Evolutionary conservation across 2,888 invertebrate species (phyloP), one percentile per base, ranked within the genome.

Genomic region (Euphydryas editha): DNA sequence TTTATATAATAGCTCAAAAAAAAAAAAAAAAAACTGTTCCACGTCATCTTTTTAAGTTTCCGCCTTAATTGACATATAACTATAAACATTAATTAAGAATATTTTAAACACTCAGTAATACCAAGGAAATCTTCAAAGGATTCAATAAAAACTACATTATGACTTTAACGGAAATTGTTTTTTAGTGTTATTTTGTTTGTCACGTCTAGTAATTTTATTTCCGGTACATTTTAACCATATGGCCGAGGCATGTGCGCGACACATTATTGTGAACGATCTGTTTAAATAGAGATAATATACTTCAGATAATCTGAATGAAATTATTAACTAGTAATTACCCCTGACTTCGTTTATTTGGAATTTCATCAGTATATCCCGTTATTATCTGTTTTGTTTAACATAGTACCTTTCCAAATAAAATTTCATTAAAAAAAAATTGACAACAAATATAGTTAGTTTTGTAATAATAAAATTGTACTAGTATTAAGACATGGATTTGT

Each of bases 191-290:
- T 37, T 24, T 24, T 24, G 58, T 58, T n/a, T 36, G 59, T 37
- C 75, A 66, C 65, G 64, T 78, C 75, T 51, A 77, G 73, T 67
- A 20, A 10, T 3, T 39, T 44, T 58, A 68, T 30, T 62, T 61
- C 67, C 69, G 70, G 62, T 72, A 70, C 65, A 62, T 49, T 72
- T 49, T 56, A 61, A 59, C 73, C 83, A 84, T 75, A 83, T 84
- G 82, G 81, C 79, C 71, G 46, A 56, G 71, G 68, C 81, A 81
- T 76, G 77, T 80, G 81, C 75, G 72, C 65, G 71, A 70, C 78
- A 76, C 72, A 74, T 78, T 77, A 74, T 70, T 74, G 71, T 72
- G 69, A 66, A 67, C 67, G 61, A 67, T 62, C 62, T 71, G 69
- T 62, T 71, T 68, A 47, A 65, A 59, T 61, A 66, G 49, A 21